Evolutionary conservation across 2,888 invertebrate species (phyloP).

Genomic region (Podotricha telesiphe): DNA sequence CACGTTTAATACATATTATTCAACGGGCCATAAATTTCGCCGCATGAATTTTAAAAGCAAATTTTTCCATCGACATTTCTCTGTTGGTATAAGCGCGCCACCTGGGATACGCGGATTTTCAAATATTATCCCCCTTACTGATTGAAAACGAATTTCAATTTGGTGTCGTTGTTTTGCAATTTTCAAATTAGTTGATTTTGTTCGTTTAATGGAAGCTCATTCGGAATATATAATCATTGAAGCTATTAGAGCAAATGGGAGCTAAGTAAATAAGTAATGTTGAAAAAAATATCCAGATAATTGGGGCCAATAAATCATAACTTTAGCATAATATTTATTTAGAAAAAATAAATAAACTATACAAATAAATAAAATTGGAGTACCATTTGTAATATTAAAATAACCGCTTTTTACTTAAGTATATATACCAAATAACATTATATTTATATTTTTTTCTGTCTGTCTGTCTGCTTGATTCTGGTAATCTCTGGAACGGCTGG

Average conservation of each 20-base stretch:
- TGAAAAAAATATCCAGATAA: no score
- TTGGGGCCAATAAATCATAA: no score
- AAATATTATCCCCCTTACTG: slow-evolving; percentile 29
- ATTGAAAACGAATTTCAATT: slow-evolving; percentile 31
- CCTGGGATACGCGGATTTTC: slow-evolving; percentile 35
- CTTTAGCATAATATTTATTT: no score
- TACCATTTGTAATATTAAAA: no score
- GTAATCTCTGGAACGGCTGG: no score
- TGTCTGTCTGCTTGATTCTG: no score
- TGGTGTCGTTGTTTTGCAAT: not conserved
- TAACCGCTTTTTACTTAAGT: no score
- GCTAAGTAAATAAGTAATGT: not conserved
- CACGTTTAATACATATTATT: slow-evolving; percentile 23
- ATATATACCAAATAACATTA: no score
- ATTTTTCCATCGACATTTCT: slow-evolving; percentile 43
- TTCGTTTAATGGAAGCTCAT: not conserved
- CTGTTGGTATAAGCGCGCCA: slow-evolving; percentile 45
- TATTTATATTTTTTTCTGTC: no score
- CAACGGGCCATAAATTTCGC: slow-evolving; percentile 46
- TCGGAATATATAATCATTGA: not conserved
- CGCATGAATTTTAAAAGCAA: slow-evolving; percentile 54
- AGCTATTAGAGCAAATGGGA: not conserved
- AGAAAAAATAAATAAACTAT: no score
- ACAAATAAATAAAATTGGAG: no score
- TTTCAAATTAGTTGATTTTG: slow-evolving; percentile 8